Evolutionary conservation across 2,113 vertebrate genomes (phyloP), one percentile per base, ranked within the genome.

Genomic region (Puffinus mauretanicus): DNA sequence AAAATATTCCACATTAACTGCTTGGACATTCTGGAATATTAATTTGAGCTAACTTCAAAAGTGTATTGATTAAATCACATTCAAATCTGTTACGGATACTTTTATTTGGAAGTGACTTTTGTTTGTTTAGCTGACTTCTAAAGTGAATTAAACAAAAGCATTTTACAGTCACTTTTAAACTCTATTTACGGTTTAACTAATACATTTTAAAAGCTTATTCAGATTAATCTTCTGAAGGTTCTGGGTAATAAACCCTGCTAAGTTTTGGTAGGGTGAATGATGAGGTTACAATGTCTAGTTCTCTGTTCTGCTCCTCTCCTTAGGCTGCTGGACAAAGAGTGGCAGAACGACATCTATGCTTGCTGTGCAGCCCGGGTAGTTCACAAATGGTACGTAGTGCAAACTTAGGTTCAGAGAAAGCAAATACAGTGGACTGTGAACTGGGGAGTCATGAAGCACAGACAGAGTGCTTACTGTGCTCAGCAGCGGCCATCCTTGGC

Each of bases 381-480:
- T 94, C 51, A 15, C 46, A 32, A 36, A 10, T 5, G 46, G 51
- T 29, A 11, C 6, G 1, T 6, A 16, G 19, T 6, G 11, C 52
- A 70, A 69, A 55, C 13, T 80, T 20, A 3, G 0, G 2, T 81
- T 70, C 52, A 36, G 73, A 52, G 52, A 67, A 84, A 49, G 65
- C 42, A 52, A 49, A 36, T 36, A 4, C 3, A 16, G 26, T n/a
- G 46, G 16, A 13, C 16, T n/a, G 27, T 47, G 86, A 60, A 11
- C 52, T 38, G 18, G 12, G 73, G 29, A 22, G n/a, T 78, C 26
- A 1, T 0, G 3, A 84, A 62, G 20, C 49, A 16, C 0, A 0
- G 42, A 16, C 22, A 64, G 19, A 51, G 46, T 51, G 40, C 61
- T 86, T 21, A 30, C 26, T 64, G 38, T 88, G 57, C 52, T 51